Conservation (phyloP, 2,888 invertebrate genomes). For the Plagiodera versicolora region DNA sequence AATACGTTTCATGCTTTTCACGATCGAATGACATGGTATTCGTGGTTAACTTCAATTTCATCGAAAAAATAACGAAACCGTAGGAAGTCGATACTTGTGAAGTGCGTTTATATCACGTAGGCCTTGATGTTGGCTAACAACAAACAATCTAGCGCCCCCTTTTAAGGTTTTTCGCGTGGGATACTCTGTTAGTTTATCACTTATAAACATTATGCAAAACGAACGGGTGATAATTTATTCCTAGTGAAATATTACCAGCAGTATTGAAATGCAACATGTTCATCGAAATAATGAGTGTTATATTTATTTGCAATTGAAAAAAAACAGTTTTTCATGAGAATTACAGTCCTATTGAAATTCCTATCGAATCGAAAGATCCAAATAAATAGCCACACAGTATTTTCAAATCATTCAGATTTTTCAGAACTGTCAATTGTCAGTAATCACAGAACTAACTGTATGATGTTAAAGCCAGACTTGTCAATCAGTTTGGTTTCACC, state of each 20-base stretch:
- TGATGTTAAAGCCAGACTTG: too few relatives aligned
- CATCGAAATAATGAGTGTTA: not conserved
- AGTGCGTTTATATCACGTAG: slow-evolving; percentile 16
- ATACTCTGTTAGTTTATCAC: not conserved
- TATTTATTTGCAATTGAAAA: too few relatives aligned
- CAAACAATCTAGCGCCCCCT: slow-evolving; percentile 19
- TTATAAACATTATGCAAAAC: not conserved
- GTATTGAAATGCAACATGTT: not conserved
- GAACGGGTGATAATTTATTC: not conserved
- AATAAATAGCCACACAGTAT: too few relatives aligned
- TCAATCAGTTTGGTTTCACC: too few relatives aligned
- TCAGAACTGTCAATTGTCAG: too few relatives aligned
- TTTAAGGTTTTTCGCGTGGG: slow-evolving; percentile 15
- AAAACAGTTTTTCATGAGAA: too few relatives aligned
- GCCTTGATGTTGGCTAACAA: slow-evolving; percentile 21
- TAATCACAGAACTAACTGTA: too few relatives aligned
- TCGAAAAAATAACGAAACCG: not conserved
- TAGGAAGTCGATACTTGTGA: not conserved
- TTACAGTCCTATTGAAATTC: too few relatives aligned
- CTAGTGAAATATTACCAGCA: not conserved
- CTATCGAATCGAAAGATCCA: too few relatives aligned
- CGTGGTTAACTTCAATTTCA: not conserved
- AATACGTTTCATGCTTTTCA: too few relatives aligned
- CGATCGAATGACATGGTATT: too few relatives aligned
- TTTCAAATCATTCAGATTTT: too few relatives aligned